Evolutionary conservation across 2,888 invertebrate genomes (phyloP).

Genomic region (Plutella xylostella): DNA sequence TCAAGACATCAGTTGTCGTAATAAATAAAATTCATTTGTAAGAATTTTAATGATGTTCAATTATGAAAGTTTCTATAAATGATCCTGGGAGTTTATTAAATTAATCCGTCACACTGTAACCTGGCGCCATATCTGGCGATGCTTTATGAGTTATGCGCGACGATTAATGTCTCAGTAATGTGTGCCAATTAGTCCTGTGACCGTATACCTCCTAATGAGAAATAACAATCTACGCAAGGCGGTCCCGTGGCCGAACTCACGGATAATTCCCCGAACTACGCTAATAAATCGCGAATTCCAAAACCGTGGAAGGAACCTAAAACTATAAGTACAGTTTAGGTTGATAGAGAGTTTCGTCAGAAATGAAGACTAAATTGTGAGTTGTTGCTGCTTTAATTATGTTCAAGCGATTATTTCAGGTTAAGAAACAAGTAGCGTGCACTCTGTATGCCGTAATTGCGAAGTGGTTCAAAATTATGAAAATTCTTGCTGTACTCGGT

Average conservation of each 20-base stretch:
- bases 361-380: not conserved
- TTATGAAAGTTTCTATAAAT: too few species aligned
- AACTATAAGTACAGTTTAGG: not conserved
- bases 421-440: conserved; percentile 6
- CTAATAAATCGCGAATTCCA: conserved; percentile 25
- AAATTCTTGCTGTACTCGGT: not conserved
- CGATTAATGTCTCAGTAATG: conserved; percentile 24
- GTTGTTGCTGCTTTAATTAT: not conserved
- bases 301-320: conserved; percentile 12
- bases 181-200: conserved; percentile 38
- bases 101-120: too few species aligned
- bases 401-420: conserved; percentile 6
- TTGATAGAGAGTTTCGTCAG: not conserved
- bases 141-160: not conserved
- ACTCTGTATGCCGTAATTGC: conserved; percentile 1
- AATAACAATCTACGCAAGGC: conserved; percentile 23
- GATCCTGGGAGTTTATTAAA: too few species aligned
- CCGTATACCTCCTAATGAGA: conserved; percentile 26
- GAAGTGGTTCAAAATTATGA: conserved; percentile 4
- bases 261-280: conserved; percentile 25
- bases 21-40: too few species aligned
- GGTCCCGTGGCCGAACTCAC: conserved; percentile 18
- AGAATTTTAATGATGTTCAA: too few species aligned
- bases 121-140: conserved; percentile 12
- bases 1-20: too few species aligned